These are phyloP conservation scores for Lamellibrachia luymesi DNA, from an alignment of 1,140 invertebrate species.

Conservation along the genomic window DNA sequence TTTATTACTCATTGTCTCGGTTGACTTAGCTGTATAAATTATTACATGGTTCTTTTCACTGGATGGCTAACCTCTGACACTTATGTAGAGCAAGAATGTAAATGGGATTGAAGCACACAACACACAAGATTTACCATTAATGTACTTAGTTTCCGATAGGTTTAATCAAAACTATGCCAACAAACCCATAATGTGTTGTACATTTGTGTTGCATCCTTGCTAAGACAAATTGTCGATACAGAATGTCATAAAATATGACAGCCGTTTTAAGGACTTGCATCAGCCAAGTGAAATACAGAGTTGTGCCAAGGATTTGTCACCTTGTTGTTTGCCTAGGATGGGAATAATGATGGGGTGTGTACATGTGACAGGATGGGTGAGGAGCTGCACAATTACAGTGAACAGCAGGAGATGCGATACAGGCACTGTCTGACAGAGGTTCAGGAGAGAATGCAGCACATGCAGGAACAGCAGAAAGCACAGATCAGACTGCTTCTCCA, in stretches of 20 bases:
- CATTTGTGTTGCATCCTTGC: too few species aligned
- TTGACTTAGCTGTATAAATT: not conserved
- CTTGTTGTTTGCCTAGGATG: not conserved
- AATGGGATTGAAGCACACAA: not conserved
- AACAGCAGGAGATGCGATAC: not conserved
- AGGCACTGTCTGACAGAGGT: not conserved
- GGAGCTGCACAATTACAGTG: not conserved
- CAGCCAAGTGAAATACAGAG: not conserved
- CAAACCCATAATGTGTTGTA: too few species aligned
- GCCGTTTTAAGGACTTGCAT: not conserved
- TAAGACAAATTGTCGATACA: too few species aligned
- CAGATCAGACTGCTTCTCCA: not conserved
- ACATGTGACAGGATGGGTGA: not conserved
- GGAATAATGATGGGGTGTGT: not conserved
- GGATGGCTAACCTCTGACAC: not conserved
- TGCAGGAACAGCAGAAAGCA: not conserved
- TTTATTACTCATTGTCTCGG: not conserved
- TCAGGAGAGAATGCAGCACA: not conserved
- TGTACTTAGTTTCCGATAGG: too few species aligned
- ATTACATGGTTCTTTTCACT: not conserved
- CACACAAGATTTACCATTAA: too few species aligned
- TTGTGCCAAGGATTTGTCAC: not conserved
- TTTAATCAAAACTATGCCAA: too few species aligned
- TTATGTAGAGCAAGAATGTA: not conserved
- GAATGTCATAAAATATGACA: too few species aligned